Conservation (phyloP, 2,113 vertebrate species). For the Crotalus viridis region DNA sequence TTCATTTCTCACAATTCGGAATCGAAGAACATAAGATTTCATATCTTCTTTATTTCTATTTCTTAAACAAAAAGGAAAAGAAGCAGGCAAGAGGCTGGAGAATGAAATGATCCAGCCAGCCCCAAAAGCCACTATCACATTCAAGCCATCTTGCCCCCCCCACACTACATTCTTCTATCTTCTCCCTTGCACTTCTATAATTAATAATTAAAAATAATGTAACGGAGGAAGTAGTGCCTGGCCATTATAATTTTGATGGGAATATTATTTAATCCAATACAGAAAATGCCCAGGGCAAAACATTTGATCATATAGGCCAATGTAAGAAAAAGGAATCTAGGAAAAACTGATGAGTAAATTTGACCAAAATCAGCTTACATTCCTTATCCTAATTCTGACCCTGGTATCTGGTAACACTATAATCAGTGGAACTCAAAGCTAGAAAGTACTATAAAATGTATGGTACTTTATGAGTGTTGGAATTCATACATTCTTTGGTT, state of each 20-base stretch:
- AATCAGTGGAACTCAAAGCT: neutral
- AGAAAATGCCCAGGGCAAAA: neutral
- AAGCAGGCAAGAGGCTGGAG: too few species aligned
- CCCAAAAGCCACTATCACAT: neutral
- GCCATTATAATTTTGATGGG: neutral
- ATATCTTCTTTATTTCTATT: neutral
- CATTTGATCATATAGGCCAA: neutral
- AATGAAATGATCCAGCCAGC: neutral
- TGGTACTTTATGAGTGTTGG: neutral
- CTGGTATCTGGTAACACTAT: neutral
- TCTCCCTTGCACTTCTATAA: neutral
- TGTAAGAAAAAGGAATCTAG: neutral
- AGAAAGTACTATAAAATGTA: neutral
- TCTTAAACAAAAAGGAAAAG: neutral
- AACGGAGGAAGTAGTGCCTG: neutral
- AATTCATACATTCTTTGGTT: neutral
- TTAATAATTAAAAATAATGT: neutral
- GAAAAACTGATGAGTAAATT: neutral
- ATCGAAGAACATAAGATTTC: neutral
- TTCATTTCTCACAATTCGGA: neutral
- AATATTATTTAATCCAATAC: neutral
- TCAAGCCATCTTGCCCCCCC: neutral
- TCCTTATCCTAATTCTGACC: neutral
- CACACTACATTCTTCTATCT: neutral
- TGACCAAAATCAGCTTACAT: neutral